Base-by-base conservation (phyloP, 2,113 vertebrate species). In the Rhinogobius similis region DNA sequence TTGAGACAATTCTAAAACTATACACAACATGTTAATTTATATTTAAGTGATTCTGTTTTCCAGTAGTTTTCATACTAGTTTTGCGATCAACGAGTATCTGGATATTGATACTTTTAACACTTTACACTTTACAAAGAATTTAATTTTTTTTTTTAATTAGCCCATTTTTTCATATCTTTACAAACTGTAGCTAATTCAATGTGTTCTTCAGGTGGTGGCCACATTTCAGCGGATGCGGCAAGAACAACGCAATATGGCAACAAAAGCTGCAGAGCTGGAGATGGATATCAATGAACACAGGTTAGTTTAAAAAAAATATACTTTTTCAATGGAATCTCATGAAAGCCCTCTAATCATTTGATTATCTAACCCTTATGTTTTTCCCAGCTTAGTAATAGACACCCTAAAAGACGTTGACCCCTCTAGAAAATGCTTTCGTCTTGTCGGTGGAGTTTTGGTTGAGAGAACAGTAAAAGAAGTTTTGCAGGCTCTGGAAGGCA, bases 221-320 rank as follows among this genome's bases (percentile, higher is more conserved):
- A 94, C 92, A 6, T 97, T 97, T 82, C 96, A 98, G 87, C 94
- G 93, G 78, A 94, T 98, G 87, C 93, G 96, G 12, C 95, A 97
- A 86, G 96, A 97, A 38, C 96, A 98, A 83, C 93, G 96, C 21
- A 91, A 91, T 1, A 86, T 98, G 85, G 96, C 95, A 0, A 95
- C 96, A 5, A 97, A 97, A 81, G 91, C 93, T 2, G 94, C 96
- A 0, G 95, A 97, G 79, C 74, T 97, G 77, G 96, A 98, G 86
- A 95, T 97, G 96, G 95, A 97, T n/a, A 83, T 96, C 79, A 97
- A 95, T 12, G 96, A 97, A 79, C 96, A 97, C 92, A 95, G 93
- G 96, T 96, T 0, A 7, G 77, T 3, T 27, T 23, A 5, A 23
- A 18, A 11, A 61, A 36, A 20, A 20, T 36, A 1, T n/a, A 26